Evolutionary conservation across 1,140 invertebrate genomes (phyloP).

Genomic region (Xylocopa sonorina): DNA sequence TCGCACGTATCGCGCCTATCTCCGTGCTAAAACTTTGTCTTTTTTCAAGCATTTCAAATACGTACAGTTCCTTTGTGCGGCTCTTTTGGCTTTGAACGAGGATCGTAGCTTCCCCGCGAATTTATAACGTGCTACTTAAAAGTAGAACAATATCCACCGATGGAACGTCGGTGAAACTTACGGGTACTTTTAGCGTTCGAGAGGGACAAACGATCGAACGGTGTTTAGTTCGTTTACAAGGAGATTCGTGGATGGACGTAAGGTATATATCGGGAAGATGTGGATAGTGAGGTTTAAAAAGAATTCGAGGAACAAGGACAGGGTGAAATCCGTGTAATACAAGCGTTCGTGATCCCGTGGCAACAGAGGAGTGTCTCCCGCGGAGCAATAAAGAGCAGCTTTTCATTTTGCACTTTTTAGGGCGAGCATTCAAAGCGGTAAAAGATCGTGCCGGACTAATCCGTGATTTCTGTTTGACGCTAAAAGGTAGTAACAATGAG

Average conservation of each 20-base stretch:
- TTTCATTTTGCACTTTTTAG: constrained; percentile 60
- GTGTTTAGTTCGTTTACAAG: background rate
- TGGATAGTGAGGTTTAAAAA: background rate
- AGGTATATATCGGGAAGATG: background rate
- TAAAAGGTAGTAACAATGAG: constrained; percentile 34
- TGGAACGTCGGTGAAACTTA: background rate
- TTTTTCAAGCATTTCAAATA: too few relatives aligned
- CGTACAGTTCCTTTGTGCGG: background rate
- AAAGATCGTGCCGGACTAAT: constrained; percentile 46
- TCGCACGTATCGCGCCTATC: background rate
- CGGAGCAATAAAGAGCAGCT: constrained; percentile 55
- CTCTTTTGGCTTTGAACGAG: background rate
- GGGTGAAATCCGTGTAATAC: constrained; percentile 21
- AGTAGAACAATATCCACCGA: background rate
- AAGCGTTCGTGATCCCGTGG: constrained; percentile 39
- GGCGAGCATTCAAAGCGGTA: constrained; percentile 30
- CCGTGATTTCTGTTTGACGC: constrained; percentile 30
- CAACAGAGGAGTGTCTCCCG: constrained; percentile 24
- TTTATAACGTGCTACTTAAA: background rate
- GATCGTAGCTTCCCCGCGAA: background rate
- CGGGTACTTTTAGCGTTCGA: too few relatives aligned
- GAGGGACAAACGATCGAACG: background rate
- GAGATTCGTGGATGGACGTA: too few relatives aligned
- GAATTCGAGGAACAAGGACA: constrained; percentile 12
- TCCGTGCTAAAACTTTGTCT: background rate